Evolutionary conservation across 2,797 vertebrate species (phyloP).

Genomic region (Notamacropus eugenii): DNA sequence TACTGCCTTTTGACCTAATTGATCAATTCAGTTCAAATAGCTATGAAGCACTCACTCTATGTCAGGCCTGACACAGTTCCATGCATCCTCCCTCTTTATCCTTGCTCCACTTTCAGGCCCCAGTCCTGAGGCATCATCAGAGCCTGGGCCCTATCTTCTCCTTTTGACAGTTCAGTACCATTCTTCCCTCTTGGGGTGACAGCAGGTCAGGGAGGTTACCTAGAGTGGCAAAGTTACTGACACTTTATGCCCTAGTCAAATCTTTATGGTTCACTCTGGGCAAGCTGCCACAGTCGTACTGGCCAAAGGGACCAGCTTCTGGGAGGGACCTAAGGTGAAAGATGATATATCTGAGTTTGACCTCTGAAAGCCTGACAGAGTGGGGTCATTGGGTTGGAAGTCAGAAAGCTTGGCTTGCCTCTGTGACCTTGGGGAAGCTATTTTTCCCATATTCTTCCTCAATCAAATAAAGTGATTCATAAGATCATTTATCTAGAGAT

Average conservation of each 20-base stretch:
- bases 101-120: background rate
- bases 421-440: background rate
- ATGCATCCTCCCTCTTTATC: background rate
- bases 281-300: background rate
- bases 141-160: background rate
- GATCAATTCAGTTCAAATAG: background rate
- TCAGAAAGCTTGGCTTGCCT: background rate
- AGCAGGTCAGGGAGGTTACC: background rate
- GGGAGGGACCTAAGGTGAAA: background rate
- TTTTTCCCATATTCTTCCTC: background rate
- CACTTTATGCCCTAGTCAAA: background rate
- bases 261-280: background rate
- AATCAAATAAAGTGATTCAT: background rate
- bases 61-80: background rate
- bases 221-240: background rate
- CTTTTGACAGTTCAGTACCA: background rate
- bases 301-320: background rate
- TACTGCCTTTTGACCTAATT: background rate
- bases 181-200: background rate
- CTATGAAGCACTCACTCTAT: background rate
- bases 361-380: background rate
- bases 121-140: background rate
- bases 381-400: background rate
- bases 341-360: background rate
- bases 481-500: background rate